A percentile compares a stretch with the other conserved stretches of the same genome.
phyloP scores from a whole-genome alignment of 2,113 vertebrate genomes.

The Zapornia atra region DNA sequence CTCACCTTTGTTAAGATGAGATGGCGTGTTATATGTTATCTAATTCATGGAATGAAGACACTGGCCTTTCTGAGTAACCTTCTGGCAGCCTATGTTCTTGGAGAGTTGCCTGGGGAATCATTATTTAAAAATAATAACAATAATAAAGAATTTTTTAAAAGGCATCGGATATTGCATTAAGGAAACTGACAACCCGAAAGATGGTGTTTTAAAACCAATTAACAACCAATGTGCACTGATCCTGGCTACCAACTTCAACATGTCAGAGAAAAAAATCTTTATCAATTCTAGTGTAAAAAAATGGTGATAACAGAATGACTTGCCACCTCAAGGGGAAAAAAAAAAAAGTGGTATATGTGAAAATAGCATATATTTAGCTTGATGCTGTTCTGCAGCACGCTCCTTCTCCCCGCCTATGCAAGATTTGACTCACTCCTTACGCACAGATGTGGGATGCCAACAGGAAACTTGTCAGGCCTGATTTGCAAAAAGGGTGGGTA shows the following conservation, averaged over 20 bases:
- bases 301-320: not conserved
- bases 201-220: not conserved
- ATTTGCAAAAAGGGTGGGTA: not conserved
- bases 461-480: not conserved
- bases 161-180: not conserved
- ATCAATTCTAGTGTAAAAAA: not conserved
- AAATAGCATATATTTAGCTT: not conserved
- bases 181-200: not conserved
- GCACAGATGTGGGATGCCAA: not conserved
- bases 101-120: not conserved
- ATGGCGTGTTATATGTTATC: not conserved
- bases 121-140: not conserved
- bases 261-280: not conserved
- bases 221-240: not conserved
- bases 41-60: not conserved
- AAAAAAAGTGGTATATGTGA: not conserved
- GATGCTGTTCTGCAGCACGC: not conserved
- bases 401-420: not conserved
- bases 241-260: not conserved
- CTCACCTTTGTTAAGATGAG: not conserved
- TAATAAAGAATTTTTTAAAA: not conserved
- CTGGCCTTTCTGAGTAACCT: not conserved
- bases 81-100: constrained; percentile 2
- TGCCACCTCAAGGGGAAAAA: not conserved
- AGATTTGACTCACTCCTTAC: not conserved